phyloP scores from a whole-genome alignment of 2,113 vertebrate genomes.

The Microtus montanus region DNA sequence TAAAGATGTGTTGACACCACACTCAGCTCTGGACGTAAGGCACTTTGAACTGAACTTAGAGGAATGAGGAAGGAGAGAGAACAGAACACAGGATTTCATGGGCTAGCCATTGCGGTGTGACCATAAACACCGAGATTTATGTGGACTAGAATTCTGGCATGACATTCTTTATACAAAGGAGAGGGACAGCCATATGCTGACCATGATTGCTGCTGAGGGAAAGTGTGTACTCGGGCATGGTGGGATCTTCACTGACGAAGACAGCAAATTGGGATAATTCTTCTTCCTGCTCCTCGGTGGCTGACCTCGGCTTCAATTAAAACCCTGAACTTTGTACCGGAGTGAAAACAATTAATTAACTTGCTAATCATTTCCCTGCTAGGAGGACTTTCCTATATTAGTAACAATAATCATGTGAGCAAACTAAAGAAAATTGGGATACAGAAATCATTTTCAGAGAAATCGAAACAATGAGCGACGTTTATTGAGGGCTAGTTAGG shows the following conservation, averaged over 20 bases:
- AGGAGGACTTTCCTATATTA: slow-evolving; percentile 42
- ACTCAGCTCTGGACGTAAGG: background rate
- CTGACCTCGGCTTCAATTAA: slow-evolving; percentile 55
- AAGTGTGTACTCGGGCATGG: background rate
- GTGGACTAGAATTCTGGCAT: background rate
- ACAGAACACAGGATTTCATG: background rate
- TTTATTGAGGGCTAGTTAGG: slow-evolving; percentile 31
- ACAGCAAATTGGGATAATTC: background rate
- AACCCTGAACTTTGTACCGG: slow-evolving; percentile 43
- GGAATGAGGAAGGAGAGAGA: background rate
- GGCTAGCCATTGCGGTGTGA: background rate
- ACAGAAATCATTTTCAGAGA: slow-evolving; percentile 59
- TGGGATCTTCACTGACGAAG: background rate
- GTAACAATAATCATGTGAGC: slow-evolving; percentile 59
- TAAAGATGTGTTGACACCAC: background rate
- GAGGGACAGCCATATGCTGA: background rate
- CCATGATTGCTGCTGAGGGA: background rate
- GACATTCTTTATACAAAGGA: background rate
- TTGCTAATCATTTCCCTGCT: slow-evolving; percentile 50
- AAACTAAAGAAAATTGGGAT: slow-evolving; percentile 51
- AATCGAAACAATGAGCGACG: background rate
- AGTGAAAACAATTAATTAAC: slow-evolving; percentile 71
- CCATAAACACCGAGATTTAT: background rate
- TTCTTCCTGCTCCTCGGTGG: background rate
- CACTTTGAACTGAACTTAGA: background rate